Evolutionary conservation across 2,888 invertebrate genomes (phyloP).

Genomic region (Lycophotia porphyrea): DNA sequence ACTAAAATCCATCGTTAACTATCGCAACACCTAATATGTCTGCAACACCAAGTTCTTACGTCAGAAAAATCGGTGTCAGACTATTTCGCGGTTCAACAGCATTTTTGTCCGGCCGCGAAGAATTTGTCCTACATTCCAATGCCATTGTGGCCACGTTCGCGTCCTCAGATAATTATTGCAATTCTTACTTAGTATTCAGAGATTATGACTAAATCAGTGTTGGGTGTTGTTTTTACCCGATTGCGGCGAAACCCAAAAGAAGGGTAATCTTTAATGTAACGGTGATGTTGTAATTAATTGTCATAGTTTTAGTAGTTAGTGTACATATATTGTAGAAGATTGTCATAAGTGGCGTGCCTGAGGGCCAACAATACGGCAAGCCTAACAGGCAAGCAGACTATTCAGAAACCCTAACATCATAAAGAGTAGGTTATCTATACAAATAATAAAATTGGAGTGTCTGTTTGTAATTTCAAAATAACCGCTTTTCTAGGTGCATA

Average conservation of each 20-base stretch:
- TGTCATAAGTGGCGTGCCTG: not conserved
- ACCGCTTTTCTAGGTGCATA: too few species aligned
- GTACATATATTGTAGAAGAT: too few species aligned
- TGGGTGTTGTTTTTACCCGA: not conserved
- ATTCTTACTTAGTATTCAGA: slow-evolving; percentile 27
- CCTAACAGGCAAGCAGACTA: too few species aligned
- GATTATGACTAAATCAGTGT: not conserved
- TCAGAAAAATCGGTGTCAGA: slow-evolving; percentile 62
- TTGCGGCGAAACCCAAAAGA: too few species aligned
- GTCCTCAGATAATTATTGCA: slow-evolving; percentile 35
- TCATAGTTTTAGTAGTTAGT: too few species aligned
- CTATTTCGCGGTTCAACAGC: slow-evolving; percentile 61
- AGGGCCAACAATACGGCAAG: too few species aligned
- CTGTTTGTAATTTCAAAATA: too few species aligned
- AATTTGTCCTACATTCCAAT: slow-evolving; percentile 38
- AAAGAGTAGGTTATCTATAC: too few species aligned
- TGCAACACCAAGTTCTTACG: slow-evolving; percentile 52
- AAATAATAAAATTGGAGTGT: too few species aligned
- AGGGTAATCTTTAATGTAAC: not conserved
- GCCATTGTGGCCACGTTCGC: slow-evolving; percentile 50
- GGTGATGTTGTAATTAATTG: not conserved
- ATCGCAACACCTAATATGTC: slow-evolving; percentile 47
- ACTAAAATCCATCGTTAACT: slow-evolving; percentile 22
- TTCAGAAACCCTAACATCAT: too few species aligned
- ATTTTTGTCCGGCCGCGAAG: slow-evolving; percentile 19